These are phyloP conservation scores for Drosophila vallismaia DNA, from an alignment of 2,888 invertebrate species.

Conservation along the genomic window DNA sequence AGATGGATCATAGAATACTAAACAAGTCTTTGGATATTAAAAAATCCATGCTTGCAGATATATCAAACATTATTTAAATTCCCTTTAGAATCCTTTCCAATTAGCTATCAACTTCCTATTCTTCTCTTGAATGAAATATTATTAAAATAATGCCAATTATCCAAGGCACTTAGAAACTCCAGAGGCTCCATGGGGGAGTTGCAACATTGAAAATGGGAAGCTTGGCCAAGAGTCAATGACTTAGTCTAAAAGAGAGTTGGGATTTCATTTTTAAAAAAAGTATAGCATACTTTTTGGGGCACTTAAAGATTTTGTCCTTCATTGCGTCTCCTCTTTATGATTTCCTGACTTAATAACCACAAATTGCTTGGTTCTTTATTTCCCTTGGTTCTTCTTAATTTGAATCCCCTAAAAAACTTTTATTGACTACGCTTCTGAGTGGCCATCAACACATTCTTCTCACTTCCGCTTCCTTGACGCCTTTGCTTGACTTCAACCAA, in stretches of 20 bases:
- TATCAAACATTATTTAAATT: too few species aligned
- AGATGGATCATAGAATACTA: background rate
- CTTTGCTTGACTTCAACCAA: conserved; percentile 25
- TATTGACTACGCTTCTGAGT: conserved; percentile 11
- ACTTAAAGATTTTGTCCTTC: too few species aligned
- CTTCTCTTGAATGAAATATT: conserved; percentile 50
- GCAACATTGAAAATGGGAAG: too few species aligned
- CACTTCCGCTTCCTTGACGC: conserved; percentile 22
- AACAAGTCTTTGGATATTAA: too few species aligned
- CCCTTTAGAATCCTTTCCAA: background rate
- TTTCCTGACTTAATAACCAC: background rate
- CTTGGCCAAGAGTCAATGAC: too few species aligned
- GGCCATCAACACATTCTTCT: conserved; percentile 16
- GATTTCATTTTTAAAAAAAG: too few species aligned
- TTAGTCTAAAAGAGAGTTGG: too few species aligned
- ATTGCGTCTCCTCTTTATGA: too few species aligned
- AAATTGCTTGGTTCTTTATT: background rate
- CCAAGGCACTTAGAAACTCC: conserved; percentile 2
- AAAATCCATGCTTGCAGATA: too few species aligned
- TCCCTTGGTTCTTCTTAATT: background rate
- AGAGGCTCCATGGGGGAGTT: background rate
- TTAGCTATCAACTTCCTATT: conserved; percentile 11
- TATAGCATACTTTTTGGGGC: too few species aligned
- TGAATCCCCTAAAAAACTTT: conserved; percentile 1
- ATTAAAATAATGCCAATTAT: conserved; percentile 70